A percentile compares a stretch with the other conserved stretches of the same genome.
phyloP scores from a whole-genome alignment of 1,140 invertebrate genomes.

The Papilio dardanus region DNA sequence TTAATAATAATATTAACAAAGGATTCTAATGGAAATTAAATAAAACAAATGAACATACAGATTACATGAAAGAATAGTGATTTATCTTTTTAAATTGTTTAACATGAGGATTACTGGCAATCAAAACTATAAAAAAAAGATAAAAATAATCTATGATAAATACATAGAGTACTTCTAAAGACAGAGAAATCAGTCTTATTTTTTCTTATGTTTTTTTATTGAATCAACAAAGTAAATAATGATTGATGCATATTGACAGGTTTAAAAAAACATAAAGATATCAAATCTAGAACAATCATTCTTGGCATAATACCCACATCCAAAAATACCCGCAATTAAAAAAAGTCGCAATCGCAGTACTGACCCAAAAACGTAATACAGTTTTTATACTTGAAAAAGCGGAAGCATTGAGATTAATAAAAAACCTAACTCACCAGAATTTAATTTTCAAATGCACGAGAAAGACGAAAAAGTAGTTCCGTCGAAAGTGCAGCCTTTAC shows the following conservation, averaged over 20 bases:
- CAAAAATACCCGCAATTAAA: constrained; percentile 8
- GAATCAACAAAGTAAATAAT: background rate
- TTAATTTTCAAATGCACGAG: constrained; percentile 30
- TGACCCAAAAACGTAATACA: background rate
- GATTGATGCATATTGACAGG: too few relatives aligned
- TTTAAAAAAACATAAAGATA: background rate
- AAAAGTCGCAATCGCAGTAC: background rate
- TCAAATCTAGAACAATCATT: constrained; percentile 14
- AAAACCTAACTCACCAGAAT: constrained; percentile 44
- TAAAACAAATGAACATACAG: background rate
- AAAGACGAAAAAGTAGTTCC: constrained; percentile 41
- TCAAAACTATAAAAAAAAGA: background rate
- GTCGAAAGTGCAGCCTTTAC: constrained; percentile 78
- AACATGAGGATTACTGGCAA: constrained; percentile 9
- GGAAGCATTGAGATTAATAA: constrained; percentile 8
- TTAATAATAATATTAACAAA: too few relatives aligned
- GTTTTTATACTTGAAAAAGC: background rate
- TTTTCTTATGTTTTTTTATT: background rate
- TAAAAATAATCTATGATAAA: constrained; percentile 1
- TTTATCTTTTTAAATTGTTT: background rate
- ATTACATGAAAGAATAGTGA: background rate
- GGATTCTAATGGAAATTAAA: background rate
- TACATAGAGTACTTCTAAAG: background rate
- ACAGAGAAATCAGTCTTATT: background rate
- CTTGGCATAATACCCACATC: constrained; percentile 15